Percentiles rank a stretch among this genome's conserved stretches.
Conservation (phyloP, 2,797 vertebrate genomes). For the Ceyx erithaca region DNA sequence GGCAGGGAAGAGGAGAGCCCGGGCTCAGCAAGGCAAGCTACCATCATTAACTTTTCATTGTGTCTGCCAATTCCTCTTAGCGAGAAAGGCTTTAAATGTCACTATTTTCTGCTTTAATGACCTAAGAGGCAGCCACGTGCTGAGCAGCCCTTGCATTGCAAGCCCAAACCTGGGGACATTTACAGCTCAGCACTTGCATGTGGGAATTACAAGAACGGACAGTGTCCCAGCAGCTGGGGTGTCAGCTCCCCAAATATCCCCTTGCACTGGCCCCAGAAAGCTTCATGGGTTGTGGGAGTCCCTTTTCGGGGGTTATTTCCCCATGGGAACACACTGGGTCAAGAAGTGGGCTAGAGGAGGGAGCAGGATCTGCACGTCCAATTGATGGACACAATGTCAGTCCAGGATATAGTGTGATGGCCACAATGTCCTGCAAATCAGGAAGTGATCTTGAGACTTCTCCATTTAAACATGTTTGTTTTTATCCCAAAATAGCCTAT, state of each 20-base stretch:
- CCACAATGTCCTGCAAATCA: neutral
- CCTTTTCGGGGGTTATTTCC: neutral
- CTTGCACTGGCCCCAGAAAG: neutral
- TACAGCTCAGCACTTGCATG: neutral
- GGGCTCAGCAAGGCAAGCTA: neutral
- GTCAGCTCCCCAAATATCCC: neutral
- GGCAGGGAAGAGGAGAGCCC: neutral
- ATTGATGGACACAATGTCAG: rapidly evolving
- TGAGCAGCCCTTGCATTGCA: rapidly evolving
- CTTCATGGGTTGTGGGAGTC: rapidly evolving
- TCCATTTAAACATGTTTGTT: neutral
- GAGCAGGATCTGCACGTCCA: neutral
- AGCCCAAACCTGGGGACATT: neutral
- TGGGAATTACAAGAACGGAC: rapidly evolving
- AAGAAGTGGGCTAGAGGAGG: neutral
- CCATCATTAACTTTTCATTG: neutral
- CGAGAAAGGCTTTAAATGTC: neutral
- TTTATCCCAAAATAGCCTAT: neutral
- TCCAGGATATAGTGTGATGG: neutral
- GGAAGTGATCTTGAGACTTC: neutral
- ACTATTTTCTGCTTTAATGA: neutral
- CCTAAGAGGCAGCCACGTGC: neutral
- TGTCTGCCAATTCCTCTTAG: neutral
- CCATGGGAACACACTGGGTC: rapidly evolving
- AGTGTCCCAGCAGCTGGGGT: neutral